These are phyloP conservation scores for Tinea trinotella DNA, from an alignment of 2,888 invertebrate genomes.

Conservation along the genomic window DNA sequence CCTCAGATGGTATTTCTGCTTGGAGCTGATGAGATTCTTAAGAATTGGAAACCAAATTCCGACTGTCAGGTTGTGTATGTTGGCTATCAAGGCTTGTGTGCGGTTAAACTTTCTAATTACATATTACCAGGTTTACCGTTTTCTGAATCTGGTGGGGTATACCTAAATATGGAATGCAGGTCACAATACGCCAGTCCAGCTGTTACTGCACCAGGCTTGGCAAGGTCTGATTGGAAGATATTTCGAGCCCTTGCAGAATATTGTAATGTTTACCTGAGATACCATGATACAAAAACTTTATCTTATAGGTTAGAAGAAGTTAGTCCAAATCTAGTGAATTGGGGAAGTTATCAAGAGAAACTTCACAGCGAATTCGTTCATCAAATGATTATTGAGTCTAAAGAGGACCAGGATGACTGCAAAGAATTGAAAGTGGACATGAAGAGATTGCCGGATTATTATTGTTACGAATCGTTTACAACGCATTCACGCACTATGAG, in stretches of 20 bases:
- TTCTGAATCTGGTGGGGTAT: slow-evolving; percentile 95
- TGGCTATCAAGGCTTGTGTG: slow-evolving; percentile 96
- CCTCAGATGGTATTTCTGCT: slow-evolving; percentile 89
- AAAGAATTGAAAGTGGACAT: slow-evolving; percentile 37
- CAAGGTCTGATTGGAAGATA: slow-evolving; percentile 98
- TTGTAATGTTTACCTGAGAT: slow-evolving; percentile 37
- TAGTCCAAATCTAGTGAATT: slow-evolving; percentile 45
- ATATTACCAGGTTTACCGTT: slow-evolving; percentile 97
- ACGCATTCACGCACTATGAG: slow-evolving; percentile 55
- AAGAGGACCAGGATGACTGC: neutral
- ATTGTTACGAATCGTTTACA: slow-evolving; percentile 51
- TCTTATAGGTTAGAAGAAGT: slow-evolving; percentile 42
- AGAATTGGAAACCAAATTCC: slow-evolving; percentile 81
- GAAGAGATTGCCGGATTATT: slow-evolving; percentile 44
- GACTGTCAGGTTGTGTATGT: slow-evolving; percentile 87
- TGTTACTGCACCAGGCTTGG: slow-evolving; percentile 92
- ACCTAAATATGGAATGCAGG: slow-evolving; percentile 96
- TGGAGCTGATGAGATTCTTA: slow-evolving; percentile 91
- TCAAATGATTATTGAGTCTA: slow-evolving; percentile 24
- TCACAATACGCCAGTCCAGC: slow-evolving; percentile 91
- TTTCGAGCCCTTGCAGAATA: slow-evolving; percentile 68
- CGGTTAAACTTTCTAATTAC: slow-evolving; percentile 90
- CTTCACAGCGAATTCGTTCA: slow-evolving; percentile 33
- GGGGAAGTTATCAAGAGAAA: slow-evolving; percentile 41
- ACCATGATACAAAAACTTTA: slow-evolving; percentile 38